Evolutionary conservation across 2,113 vertebrate species (phyloP).

Genomic region (Acrocephalus arundinaceus): DNA sequence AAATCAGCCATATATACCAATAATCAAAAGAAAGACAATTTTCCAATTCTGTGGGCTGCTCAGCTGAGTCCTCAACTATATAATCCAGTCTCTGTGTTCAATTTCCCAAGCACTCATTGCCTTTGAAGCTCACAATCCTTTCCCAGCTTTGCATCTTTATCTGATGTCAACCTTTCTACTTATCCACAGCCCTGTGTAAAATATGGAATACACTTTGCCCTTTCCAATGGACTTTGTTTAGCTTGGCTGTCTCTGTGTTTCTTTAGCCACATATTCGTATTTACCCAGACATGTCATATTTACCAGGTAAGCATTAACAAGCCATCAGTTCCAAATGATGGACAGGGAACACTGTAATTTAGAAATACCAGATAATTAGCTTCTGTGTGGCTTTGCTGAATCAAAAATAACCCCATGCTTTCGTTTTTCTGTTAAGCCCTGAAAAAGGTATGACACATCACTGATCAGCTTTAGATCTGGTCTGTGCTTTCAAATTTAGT

Average conservation of each 20-base stretch:
- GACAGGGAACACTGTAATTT: background rate
- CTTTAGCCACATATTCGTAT: background rate
- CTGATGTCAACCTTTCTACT: background rate
- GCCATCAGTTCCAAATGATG: background rate
- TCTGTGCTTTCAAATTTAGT: background rate
- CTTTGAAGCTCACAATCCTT: conserved; percentile 9
- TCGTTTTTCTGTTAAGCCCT: background rate
- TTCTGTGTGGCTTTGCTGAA: background rate
- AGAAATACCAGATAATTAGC: background rate
- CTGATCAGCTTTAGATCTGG: background rate
- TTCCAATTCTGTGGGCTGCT: background rate
- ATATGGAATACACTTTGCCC: background rate
- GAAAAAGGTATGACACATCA: background rate
- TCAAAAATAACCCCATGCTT: background rate
- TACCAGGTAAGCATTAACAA: background rate
- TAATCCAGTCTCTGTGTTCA: background rate
- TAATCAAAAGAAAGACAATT: conserved; percentile 36
- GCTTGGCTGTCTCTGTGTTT: background rate
- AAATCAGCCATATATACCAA: conserved; percentile 7
- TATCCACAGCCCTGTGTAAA: background rate
- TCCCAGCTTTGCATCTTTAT: background rate
- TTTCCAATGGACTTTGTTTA: background rate
- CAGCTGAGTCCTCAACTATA: background rate
- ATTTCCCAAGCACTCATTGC: background rate
- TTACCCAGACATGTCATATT: background rate